A percentile compares a stretch with the other conserved stretches of the same genome.
Evolutionary conservation across 2,797 vertebrate species (phyloP).

Genomic region (Neopelma chrysocephalum): DNA sequence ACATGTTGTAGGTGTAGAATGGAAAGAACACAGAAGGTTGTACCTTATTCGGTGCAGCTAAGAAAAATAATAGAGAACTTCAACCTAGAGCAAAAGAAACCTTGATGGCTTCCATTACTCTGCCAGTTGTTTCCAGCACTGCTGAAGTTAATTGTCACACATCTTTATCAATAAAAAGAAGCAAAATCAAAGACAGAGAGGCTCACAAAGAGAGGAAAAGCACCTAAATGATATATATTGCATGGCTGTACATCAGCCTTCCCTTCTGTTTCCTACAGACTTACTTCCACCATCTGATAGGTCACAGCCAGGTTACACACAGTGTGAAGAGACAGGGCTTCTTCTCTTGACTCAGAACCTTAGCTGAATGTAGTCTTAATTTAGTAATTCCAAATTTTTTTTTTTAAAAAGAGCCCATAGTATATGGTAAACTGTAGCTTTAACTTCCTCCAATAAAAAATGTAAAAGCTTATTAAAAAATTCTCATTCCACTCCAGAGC

Average conservation of each 20-base stretch:
- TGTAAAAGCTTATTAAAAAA: slow-evolving; percentile 49
- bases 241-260: not conserved
- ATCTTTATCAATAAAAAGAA: not conserved
- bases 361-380: not conserved
- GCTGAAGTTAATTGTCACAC: not conserved
- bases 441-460: slow-evolving; percentile 53
- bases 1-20: not conserved
- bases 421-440: slow-evolving; percentile 6
- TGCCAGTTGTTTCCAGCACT: not conserved
- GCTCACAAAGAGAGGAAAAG: not conserved
- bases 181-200: not conserved
- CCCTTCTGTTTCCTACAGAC: not conserved
- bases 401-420: not conserved
- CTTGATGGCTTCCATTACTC: not conserved
- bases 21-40: not conserved
- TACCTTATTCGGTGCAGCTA: not conserved
- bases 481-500: slow-evolving; percentile 38
- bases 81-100: not conserved
- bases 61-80: not conserved
- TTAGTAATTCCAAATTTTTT: not conserved
- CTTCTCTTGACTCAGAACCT: not conserved
- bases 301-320: not conserved
- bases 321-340: not conserved
- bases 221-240: not conserved
- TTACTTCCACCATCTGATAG: not conserved